Base-by-base conservation (phyloP, 2,797 vertebrate species). In the Trematomus bernacchii region DNA sequence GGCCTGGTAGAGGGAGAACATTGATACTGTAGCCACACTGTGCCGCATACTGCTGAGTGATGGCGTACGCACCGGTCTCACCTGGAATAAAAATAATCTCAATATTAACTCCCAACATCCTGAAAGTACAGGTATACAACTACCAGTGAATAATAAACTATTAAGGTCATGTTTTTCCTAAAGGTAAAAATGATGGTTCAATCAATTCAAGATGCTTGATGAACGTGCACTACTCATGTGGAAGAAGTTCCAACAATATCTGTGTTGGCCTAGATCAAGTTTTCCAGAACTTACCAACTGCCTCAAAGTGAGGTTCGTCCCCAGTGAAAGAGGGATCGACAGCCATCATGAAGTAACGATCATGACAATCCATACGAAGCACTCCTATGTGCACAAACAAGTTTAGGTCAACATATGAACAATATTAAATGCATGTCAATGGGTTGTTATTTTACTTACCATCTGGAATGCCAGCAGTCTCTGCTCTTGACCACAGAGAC, bases 21-120 rank as follows among this genome's bases (percentile, higher is more conserved):
- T 10, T 53, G 42, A 88, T 3, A 0, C 60, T 91, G 79, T 95
- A 96, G 5, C 95, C 95, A 65, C 95, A 96, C 63, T 73, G 33
- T 0, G 88, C 84, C 12, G 82, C 85, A 51, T 92, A 90, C 8
- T 54, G 13, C 23, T 63, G 10, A 0, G 86, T 91, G 57, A 94
- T 73, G 40, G 74, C 51, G 15, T 91, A 64, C 0, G 43, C 64
- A 0, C 90, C 92, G 0, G 72, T 69, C 19, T 3, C 3, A 68
- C 87, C 93, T 94, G 18, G 1, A 60, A 14, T 0, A 52, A 2
- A 51, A 37, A 37, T 7, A 37, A 37, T 37, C 33, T 37, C 33
- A 37, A 55, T 12, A 21, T 37, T 9, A 37, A 37, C 33, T 30
- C 33, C 33, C 6, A 37, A 37, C 33, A 7, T 9, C 33, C 8